Conservation (phyloP, 1,140 invertebrate species). For the Cyrtorhinus lividipennis region DNA sequence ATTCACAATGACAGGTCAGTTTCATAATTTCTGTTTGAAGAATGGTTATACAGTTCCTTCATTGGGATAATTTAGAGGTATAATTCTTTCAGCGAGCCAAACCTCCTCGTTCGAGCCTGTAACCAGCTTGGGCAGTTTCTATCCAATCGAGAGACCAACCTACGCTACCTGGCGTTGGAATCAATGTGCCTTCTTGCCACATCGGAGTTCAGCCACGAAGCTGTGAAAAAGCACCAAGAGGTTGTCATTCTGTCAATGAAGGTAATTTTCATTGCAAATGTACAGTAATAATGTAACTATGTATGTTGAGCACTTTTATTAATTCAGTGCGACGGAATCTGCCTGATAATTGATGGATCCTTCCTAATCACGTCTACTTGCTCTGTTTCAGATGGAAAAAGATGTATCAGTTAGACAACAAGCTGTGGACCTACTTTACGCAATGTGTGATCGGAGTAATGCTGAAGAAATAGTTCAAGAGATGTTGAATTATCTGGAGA, state of each 20-base stretch:
- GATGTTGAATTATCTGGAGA: conserved; percentile 98
- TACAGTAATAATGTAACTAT: background rate
- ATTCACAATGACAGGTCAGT: conserved; percentile 88
- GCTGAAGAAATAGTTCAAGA: conserved; percentile 99
- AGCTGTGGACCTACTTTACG: conserved; percentile 97
- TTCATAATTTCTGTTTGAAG: too few species aligned
- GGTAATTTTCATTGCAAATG: conserved; percentile 33
- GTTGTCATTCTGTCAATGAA: conserved; percentile 98
- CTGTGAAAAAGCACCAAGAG: conserved; percentile 99
- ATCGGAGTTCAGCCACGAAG: conserved; percentile 98
- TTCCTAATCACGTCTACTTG: too few species aligned
- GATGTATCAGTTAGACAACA: conserved; percentile 97
- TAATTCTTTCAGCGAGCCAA: conserved; percentile 72
- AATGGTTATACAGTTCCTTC: background rate
- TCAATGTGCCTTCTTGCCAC: conserved; percentile 99
- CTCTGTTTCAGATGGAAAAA: conserved; percentile 69
- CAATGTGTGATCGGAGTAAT: conserved; percentile 99
- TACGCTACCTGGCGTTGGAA: conserved; percentile 94
- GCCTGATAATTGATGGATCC: too few species aligned
- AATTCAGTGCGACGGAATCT: too few species aligned
- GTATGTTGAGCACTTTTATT: background rate
- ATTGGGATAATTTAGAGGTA: background rate
- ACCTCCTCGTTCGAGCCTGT: conserved; percentile 91
- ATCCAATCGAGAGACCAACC: conserved; percentile 95
- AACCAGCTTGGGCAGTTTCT: conserved; percentile 98